Evolutionary conservation across 1,140 invertebrate genomes (phyloP).

Genomic region (Pentalonia nigronervosa): DNA sequence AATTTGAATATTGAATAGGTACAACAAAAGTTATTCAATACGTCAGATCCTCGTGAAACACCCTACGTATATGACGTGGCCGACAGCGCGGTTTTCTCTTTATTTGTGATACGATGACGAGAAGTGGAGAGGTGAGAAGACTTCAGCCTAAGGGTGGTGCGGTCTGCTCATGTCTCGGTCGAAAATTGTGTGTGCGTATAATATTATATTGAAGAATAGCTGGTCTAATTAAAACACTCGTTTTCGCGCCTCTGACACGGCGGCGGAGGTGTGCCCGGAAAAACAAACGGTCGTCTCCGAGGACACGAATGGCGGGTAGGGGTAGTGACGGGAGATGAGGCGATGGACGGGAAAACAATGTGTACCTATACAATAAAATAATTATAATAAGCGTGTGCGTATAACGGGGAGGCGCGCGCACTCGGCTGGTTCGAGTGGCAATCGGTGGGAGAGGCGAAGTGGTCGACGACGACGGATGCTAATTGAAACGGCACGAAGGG

Average conservation of each 20-base stretch:
- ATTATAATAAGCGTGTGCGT: background rate
- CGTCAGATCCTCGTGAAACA: no score
- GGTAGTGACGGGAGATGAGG: background rate
- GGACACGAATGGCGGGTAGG: background rate
- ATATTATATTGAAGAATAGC: background rate
- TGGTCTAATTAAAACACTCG: conserved; percentile 50
- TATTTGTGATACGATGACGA: background rate
- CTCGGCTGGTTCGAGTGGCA: background rate
- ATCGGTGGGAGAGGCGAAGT: background rate
- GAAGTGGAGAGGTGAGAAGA: background rate
- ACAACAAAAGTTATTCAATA: no score
- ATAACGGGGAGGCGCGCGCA: background rate
- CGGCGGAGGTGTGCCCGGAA: background rate
- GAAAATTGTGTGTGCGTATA: background rate
- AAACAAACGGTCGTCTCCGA: background rate
- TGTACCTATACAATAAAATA: conserved; percentile 17
- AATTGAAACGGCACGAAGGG: conserved; percentile 22
- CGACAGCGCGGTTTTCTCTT: background rate
- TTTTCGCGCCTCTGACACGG: background rate
- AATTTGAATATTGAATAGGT: no score
- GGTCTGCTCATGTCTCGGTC: background rate
- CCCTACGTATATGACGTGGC: no score
- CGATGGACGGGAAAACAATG: background rate
- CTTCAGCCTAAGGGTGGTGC: background rate
- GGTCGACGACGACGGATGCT: background rate